phyloP scores from a whole-genome alignment of 2,113 vertebrate species.

The Mormyrus iriodes region DNA sequence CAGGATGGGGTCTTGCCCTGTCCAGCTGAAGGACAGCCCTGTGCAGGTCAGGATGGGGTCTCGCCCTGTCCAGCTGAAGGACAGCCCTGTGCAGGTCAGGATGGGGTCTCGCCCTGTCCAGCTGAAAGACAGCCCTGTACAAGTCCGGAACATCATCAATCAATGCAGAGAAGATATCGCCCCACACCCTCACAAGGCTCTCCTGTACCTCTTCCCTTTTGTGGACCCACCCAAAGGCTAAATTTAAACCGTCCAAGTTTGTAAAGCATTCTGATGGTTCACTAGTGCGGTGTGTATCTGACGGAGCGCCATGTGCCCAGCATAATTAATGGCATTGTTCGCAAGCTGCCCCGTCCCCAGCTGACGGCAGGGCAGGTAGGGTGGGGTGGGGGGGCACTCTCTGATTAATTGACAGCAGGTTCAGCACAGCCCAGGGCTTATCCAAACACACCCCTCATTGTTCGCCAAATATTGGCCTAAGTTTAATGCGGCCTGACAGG shows the following conservation, averaged over 20 bases:
- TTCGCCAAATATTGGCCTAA: not conserved
- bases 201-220: not conserved
- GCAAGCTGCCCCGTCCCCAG: not conserved
- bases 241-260: not conserved
- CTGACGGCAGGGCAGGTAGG: not conserved
- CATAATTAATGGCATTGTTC: slow-evolving; percentile 5
- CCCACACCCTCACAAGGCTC: not conserved
- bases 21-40: not conserved
- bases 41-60: not conserved
- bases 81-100: too few species aligned
- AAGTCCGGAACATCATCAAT: slow-evolving; percentile 13
- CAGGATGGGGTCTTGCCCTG: not conserved
- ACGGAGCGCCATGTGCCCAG: too few species aligned
- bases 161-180: not conserved
- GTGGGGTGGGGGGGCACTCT: not conserved
- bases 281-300: not conserved
- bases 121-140: slow-evolving; percentile 12
- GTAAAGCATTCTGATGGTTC: not conserved
- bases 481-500: not conserved
- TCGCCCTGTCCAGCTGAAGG: too few species aligned
- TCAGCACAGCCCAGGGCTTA: not conserved
- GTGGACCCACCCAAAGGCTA: not conserved
- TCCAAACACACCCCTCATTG: not conserved
- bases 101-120: not conserved
- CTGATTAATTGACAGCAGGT: slow-evolving; percentile 14